These are phyloP conservation scores for Procavia capensis DNA, from an alignment of 2,113 vertebrate genomes.

Conservation along the genomic window DNA sequence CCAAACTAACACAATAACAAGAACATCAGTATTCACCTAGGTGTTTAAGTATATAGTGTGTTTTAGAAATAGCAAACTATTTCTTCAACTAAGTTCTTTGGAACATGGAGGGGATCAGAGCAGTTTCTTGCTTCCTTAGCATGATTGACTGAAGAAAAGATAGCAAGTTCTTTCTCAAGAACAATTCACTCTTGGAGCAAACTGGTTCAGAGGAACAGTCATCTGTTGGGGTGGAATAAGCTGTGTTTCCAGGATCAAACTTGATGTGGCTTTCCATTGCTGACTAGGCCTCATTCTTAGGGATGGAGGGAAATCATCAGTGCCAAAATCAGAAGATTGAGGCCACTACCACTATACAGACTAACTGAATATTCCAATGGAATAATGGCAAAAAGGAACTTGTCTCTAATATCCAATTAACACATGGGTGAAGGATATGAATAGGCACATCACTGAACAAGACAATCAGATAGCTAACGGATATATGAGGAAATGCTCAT, in stretches of 20 bases:
- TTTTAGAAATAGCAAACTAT: not conserved
- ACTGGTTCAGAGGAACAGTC: not conserved
- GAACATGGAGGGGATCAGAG: not conserved
- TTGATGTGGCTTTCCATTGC: not conserved
- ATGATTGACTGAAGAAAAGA: not conserved
- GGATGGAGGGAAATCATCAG: not conserved
- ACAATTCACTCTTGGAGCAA: not conserved
- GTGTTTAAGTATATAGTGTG: not conserved
- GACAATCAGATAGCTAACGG: too few relatives aligned
- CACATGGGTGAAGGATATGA: too few relatives aligned
- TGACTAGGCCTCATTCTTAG: not conserved
- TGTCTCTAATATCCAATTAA: too few relatives aligned
- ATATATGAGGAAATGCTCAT: too few relatives aligned
- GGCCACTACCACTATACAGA: not conserved
- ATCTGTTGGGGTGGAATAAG: not conserved
- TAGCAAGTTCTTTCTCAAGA: not conserved
- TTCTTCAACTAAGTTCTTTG: not conserved
- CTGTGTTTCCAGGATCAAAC: not conserved
- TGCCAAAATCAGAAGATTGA: not conserved
- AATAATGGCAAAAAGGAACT: not conserved
- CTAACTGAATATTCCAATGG: not conserved
- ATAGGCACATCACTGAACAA: too few relatives aligned
- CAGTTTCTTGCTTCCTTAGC: not conserved
- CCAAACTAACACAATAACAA: not conserved
- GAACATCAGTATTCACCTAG: not conserved